Base-by-base conservation (phyloP, 2,797 vertebrate genomes). In the Silurus aristotelis region DNA sequence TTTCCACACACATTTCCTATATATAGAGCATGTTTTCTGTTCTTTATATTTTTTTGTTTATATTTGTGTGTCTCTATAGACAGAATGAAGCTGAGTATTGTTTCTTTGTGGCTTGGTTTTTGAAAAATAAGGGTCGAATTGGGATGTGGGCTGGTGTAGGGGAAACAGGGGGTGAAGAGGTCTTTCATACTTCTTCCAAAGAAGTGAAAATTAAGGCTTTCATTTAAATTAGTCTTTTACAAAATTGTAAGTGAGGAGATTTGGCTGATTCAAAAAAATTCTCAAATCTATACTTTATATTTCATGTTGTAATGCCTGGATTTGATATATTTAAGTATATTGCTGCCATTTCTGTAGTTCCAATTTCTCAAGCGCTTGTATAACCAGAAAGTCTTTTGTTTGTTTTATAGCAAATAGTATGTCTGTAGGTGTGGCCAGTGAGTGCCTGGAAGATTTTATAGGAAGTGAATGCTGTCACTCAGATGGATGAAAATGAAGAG, bases 51-150 rank as follows among this genome's bases (percentile, higher is more conserved):
- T 19, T 6, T n/a, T 6, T 71, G 43, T 78, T 22, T 72, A 66
- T 79, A 22, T 52, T 52, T 63, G 13, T 68, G 46, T 25, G 12
- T 77, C 6, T 64, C 43, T 84, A 14, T 76, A n/a, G 38, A 46
- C 71, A 64, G 79, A 46, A 27, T 78, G 77, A 46, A 38, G 55
- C 25, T 67, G 63, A 22, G 55, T 56, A 58, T 85, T 83, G 64
- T 83, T 86, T 31, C n/a, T 43, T 6, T 79, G 31, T 63, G 58
- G 22, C 75, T 73, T 61, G 55, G 58, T 60, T 25, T 87, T 25
- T 87, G 70, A 61, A 82, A 82, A 87, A 75, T 25, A 73, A 80
- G 71, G 73, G 52, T 13, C 19, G 25, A 31, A 56, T 13, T 25
- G 67, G 52, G 75, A 43, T 52, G 68, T 83, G 52, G 73, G 67